A percentile compares a stretch with the other conserved stretches of the same genome.
Evolutionary conservation across 2,113 vertebrate genomes (phyloP).

Genomic region (Noctilio leporinus): DNA sequence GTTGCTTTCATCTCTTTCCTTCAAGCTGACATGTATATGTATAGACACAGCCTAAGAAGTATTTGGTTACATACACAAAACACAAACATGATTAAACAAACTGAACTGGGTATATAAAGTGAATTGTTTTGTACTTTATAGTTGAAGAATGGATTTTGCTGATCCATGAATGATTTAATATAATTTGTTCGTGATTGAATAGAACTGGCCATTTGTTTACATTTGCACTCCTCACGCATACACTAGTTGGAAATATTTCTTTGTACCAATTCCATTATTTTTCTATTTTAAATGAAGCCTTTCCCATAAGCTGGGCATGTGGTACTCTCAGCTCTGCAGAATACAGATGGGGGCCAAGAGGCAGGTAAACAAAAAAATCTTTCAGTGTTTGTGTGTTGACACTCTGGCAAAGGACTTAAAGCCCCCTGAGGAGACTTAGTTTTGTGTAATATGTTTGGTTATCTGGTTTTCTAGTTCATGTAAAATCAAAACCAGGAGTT

Average conservation of each 20-base stretch:
- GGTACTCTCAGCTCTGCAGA: not conserved
- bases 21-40: not conserved
- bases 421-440: not conserved
- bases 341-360: not conserved
- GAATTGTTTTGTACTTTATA: not conserved
- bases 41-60: not conserved
- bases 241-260: not conserved
- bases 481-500: not conserved
- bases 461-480: not conserved
- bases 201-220: conserved; percentile 24
- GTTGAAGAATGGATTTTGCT: not conserved
- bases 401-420: not conserved
- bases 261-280: not conserved
- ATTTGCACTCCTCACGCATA: not conserved
- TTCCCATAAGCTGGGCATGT: not conserved
- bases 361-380: not conserved
- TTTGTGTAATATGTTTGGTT: not conserved
- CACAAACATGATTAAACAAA: not conserved
- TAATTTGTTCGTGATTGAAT: not conserved
- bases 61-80: not conserved
- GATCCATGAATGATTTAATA: not conserved
- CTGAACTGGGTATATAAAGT: not conserved
- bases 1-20: not conserved
- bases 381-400: not conserved
- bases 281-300: not conserved